These are phyloP conservation scores for Drosophila cardini DNA, from an alignment of 1,140 invertebrate species.

Conservation along the genomic window DNA sequence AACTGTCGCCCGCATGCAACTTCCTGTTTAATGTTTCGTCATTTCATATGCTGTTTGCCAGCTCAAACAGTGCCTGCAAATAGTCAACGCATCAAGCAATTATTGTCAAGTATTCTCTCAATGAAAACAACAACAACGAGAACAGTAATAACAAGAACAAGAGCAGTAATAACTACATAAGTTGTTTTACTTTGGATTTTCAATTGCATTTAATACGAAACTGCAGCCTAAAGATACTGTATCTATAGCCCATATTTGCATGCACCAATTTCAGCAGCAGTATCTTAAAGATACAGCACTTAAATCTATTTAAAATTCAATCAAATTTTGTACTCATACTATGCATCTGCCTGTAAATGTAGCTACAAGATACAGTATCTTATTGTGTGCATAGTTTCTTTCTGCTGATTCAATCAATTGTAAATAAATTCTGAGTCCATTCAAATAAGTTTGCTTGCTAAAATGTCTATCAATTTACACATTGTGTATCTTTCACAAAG, in stretches of 20 bases:
- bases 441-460: neutral
- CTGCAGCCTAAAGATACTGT: neutral
- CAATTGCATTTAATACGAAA: neutral
- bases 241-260: neutral
- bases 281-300: no score
- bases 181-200: slow-evolving; percentile 27
- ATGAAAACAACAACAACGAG: slow-evolving; percentile 26
- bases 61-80: slow-evolving; percentile 43
- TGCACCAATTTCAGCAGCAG: no score
- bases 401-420: no score
- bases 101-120: slow-evolving; percentile 40
- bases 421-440: neutral
- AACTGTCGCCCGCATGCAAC: slow-evolving; percentile 58
- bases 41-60: slow-evolving; percentile 43
- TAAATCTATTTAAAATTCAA: no score
- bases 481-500: neutral
- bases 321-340: no score
- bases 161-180: slow-evolving; percentile 8
- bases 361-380: no score
- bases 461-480: slow-evolving; percentile 3
- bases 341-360: no score
- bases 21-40: slow-evolving; percentile 68
- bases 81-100: slow-evolving; percentile 32
- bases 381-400: no score
- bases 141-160: no score